These are phyloP conservation scores for Protobothrops flavoviridis DNA, from an alignment of 2,113 vertebrate genomes.

Conservation along the genomic window DNA sequence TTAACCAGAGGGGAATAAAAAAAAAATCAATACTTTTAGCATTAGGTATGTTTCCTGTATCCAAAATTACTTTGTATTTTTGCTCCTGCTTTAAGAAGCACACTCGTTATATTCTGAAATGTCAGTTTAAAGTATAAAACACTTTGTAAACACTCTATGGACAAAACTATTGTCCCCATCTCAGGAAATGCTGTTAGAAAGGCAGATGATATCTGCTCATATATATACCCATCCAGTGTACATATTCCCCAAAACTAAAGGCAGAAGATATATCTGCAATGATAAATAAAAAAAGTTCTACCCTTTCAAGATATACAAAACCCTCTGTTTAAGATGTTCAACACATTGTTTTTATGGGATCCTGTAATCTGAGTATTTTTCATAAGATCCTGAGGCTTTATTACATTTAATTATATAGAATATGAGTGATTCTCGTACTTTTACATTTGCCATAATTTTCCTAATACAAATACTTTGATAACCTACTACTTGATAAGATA, in stretches of 20 bases:
- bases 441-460: background rate
- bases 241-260: background rate
- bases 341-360: background rate
- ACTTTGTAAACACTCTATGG: background rate
- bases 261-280: background rate
- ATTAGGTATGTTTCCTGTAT: background rate
- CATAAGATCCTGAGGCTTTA: background rate
- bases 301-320: background rate
- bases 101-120: background rate
- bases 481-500: too few relatives aligned
- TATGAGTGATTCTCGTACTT: background rate
- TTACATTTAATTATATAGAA: background rate
- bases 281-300: background rate
- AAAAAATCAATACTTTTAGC: background rate
- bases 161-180: background rate
- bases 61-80: background rate
- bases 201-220: background rate
- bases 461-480: background rate
- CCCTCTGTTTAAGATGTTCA: background rate
- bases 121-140: background rate
- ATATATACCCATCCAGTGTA: background rate
- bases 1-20: background rate
- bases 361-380: background rate
- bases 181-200: background rate
- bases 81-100: background rate